Base-by-base conservation (phyloP, 2,797 vertebrate genomes). In the Chelonia mydas region DNA sequence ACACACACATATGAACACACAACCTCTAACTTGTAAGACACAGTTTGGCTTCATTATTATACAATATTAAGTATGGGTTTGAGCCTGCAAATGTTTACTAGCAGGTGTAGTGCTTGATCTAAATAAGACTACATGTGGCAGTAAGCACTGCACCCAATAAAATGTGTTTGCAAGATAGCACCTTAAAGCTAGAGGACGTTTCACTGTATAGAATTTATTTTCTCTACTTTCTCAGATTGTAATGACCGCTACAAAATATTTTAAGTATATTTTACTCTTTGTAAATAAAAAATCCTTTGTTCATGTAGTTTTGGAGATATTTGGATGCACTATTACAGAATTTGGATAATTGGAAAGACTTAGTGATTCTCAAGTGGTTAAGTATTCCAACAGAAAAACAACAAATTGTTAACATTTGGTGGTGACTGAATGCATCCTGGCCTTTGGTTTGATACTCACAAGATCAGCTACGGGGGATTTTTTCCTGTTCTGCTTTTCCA, bases 401-500 rank as follows among this genome's bases (percentile, higher is more conserved):
- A 31, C 41, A 61, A 45, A 49, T 10, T 45, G 8, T 4, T 11
- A 45, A 51, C 77, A 8, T n/a, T 25, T 7, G 19, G 55, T 23
- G 81, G 68, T 37, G 81, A 25, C 50, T 86, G 61, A 47, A 74
- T 25, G 84, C 7, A 1, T 33, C 33, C 53, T n/a, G 79, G 87
- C 1, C 9, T 61, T 7, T 2, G 55, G 37, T 12, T 33, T 28
- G 41, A 83, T 93, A 98, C 99, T 98, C 94, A 99, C 99, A 95
- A 99, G 99, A 96, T 99, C 99, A 0, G 99, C 99, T 94, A 99
- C 99, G 0, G 99, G 99, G 0, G 99, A 99, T 96, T 99, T 99
- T 98, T 99, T 99, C 95, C 99, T 99, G 97, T 99, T 99, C 98
- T 99, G 99, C 93, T 99, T 99, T 96, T 99, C 99, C 98, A 99